These are phyloP conservation scores for Palaemon carinicauda DNA, from an alignment of 1,140 invertebrate species.

Conservation along the genomic window DNA sequence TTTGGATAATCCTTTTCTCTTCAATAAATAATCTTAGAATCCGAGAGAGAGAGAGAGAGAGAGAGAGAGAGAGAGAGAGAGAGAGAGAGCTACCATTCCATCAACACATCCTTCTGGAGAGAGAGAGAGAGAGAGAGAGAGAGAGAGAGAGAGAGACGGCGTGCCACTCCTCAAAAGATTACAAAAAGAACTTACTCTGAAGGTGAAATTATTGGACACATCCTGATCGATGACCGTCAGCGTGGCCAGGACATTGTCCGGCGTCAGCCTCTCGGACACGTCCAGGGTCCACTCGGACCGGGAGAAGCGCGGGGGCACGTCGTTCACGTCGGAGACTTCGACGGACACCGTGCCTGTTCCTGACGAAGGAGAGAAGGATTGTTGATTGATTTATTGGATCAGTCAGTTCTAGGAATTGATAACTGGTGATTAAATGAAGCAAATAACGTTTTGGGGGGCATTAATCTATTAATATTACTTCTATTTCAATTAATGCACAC, in stretches of 20 bases:
- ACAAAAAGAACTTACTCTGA: slow-evolving; percentile 58
- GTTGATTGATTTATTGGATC: too few relatives aligned
- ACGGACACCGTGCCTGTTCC: slow-evolving; percentile 62
- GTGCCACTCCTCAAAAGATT: not conserved
- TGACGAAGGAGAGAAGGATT: not conserved
- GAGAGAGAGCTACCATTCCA: too few relatives aligned
- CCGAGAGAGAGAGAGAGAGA: too few relatives aligned
- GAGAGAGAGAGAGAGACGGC: not conserved
- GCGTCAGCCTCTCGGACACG: slow-evolving; percentile 64
- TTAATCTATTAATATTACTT: too few relatives aligned
- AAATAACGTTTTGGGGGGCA: too few relatives aligned
- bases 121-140: not conserved
- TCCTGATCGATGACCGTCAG: slow-evolving; percentile 64
- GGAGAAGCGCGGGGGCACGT: slow-evolving; percentile 64
- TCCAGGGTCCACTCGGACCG: slow-evolving; percentile 64
- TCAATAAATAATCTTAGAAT: too few relatives aligned
- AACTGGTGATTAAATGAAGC: too few relatives aligned
- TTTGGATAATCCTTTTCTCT: too few relatives aligned
- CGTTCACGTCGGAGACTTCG: slow-evolving; percentile 62
- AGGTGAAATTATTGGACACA: slow-evolving; percentile 64
- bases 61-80: too few relatives aligned
- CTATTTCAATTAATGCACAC: too few relatives aligned
- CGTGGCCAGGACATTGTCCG: slow-evolving; percentile 63
- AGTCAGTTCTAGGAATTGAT: too few relatives aligned
- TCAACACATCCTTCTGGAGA: too few relatives aligned